A percentile compares a stretch with the other conserved stretches of the same genome.
Conservation (phyloP, 2,797 vertebrate genomes). For the Acrocephalus scirpaceus region DNA sequence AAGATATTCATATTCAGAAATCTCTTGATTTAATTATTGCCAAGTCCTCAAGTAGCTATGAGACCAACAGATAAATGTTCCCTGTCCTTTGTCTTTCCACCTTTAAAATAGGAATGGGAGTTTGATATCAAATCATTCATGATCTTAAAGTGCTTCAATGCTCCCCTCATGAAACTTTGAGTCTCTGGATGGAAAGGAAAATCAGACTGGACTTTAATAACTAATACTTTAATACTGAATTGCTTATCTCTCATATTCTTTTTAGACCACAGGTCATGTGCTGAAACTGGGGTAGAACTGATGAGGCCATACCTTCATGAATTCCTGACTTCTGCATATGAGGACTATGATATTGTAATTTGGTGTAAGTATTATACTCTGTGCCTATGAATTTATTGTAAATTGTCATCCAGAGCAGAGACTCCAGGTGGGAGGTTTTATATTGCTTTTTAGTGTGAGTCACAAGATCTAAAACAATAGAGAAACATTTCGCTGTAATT, state of each 20-base stretch:
- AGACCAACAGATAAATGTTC: background rate
- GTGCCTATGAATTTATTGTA: background rate
- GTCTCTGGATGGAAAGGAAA: background rate
- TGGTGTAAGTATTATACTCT: conserved; percentile 89
- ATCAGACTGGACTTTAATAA: background rate
- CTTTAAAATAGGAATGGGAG: background rate
- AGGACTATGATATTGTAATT: conserved; percentile 99
- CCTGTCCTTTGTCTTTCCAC: background rate
- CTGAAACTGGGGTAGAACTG: conserved; percentile 95
- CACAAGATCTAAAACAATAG: background rate
- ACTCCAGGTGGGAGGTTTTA: background rate
- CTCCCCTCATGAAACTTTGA: background rate
- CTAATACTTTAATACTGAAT: background rate
- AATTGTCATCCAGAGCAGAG: background rate
- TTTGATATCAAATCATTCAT: background rate
- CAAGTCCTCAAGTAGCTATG: background rate
- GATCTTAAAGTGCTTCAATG: background rate
- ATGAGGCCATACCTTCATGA: conserved; percentile 98
- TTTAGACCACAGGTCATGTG: conserved; percentile 98
- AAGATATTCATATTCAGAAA: background rate
- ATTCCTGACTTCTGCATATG: conserved; percentile 96
- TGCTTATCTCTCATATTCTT: background rate
- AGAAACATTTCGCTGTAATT: background rate
- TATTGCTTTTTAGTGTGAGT: background rate
- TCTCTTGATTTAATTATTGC: background rate